Percentiles rank a stretch among this genome's conserved stretches.
Evolutionary conservation across 2,113 vertebrate species (phyloP).

Genomic region (Glaucidium brasilianum): DNA sequence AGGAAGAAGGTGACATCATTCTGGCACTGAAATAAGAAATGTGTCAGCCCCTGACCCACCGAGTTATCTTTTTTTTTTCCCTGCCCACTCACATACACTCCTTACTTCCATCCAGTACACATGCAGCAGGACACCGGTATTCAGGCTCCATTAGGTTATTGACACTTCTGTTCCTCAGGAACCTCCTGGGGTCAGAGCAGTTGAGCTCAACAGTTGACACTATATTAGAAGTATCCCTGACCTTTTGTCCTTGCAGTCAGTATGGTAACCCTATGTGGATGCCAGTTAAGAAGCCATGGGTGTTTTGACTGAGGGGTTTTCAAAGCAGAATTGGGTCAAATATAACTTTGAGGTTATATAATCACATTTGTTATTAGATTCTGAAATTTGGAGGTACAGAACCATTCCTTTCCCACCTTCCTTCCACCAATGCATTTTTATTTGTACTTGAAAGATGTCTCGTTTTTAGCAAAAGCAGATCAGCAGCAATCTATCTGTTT

Average conservation of each 20-base stretch:
- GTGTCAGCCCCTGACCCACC: background rate
- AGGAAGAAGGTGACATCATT: background rate
- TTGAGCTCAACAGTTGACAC: background rate
- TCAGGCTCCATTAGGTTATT: background rate
- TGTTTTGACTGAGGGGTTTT: background rate
- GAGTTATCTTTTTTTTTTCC: background rate
- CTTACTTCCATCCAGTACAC: background rate
- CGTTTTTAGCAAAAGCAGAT: background rate
- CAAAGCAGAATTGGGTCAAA: background rate
- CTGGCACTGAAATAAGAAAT: background rate
- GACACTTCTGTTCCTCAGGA: background rate
- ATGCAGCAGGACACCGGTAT: background rate
- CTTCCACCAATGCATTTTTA: background rate
- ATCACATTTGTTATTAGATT: background rate
- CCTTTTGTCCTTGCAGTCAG: background rate
- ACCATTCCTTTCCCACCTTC: background rate
- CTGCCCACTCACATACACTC: background rate
- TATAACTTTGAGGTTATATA: background rate
- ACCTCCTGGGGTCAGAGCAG: background rate
- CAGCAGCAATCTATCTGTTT: background rate
- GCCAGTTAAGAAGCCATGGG: background rate
- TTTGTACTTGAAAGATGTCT: background rate
- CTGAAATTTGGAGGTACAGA: background rate
- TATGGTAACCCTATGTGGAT: background rate
- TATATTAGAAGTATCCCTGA: background rate